Conservation (phyloP, 1,140 invertebrate species). For the Batillaria attramentaria region DNA sequence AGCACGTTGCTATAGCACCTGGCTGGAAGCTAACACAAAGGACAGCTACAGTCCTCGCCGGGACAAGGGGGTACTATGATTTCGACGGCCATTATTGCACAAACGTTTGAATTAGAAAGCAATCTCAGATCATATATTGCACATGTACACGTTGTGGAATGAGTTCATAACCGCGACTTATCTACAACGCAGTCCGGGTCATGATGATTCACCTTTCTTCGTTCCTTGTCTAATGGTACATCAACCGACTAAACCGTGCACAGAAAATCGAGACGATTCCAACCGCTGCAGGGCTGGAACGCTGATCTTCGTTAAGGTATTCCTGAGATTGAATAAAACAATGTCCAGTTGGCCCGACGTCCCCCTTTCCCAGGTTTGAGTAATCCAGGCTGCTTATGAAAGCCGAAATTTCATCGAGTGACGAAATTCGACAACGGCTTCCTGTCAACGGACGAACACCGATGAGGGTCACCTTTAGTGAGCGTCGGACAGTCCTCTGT, state of each 20-base stretch:
- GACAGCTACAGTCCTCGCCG: neutral
- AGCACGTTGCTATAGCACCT: constrained; percentile 10
- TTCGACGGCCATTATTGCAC: constrained; percentile 18
- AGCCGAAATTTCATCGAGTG: constrained; percentile 13
- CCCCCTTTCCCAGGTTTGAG: constrained; percentile 32
- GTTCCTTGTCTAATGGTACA: no score
- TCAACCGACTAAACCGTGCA: neutral
- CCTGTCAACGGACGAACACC: constrained; percentile 8
- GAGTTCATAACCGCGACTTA: neutral
- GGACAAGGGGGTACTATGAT: constrained; percentile 18
- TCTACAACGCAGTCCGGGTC: neutral
- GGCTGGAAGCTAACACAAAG: constrained; percentile 1
- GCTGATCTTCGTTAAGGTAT: neutral
- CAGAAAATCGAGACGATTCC: neutral
- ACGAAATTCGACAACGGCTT: neutral
- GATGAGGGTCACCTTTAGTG: neutral
- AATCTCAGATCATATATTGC: constrained; percentile 26
- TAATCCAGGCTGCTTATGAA: constrained; percentile 32
- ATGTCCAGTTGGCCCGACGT: neutral
- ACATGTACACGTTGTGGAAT: constrained; percentile 24
- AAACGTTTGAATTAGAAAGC: constrained; percentile 1
- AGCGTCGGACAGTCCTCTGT: neutral
- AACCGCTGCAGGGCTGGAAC: neutral
- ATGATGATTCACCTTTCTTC: constrained; percentile 16
- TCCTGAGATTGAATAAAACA: no score